Evolutionary conservation across 2,888 invertebrate genomes (phyloP).

Genomic region (Cantharis lateralis): DNA sequence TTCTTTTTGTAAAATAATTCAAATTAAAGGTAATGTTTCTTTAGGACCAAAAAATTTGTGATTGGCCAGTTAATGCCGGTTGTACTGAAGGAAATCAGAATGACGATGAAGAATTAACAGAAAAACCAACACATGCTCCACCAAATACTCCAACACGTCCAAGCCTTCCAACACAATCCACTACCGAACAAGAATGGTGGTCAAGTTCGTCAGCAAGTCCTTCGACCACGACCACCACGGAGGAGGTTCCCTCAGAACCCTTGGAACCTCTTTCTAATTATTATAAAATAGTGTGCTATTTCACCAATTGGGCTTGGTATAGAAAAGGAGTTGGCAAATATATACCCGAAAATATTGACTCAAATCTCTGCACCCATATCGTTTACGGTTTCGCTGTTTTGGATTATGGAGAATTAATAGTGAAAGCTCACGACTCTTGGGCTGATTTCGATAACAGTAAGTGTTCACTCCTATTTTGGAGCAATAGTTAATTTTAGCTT

Average conservation of each 20-base stretch:
- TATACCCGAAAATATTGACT: constrained; percentile 83
- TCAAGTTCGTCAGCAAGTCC: constrained; percentile 46
- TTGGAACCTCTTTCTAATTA: constrained; percentile 62
- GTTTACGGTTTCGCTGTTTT: constrained; percentile 94
- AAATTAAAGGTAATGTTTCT: neutral
- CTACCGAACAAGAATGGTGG: constrained; percentile 38
- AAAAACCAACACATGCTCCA: constrained; percentile 19
- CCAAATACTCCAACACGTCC: constrained; percentile 13
- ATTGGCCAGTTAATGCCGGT: constrained; percentile 71
- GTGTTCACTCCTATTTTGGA: constrained; percentile 42
- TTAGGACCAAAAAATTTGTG: constrained; percentile 68
- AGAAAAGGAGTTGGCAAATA: constrained; percentile 81
- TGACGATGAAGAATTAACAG: neutral
- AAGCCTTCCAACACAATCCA: constrained; percentile 1
- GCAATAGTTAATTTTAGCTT: neutral
- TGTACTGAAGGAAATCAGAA: constrained; percentile 51
- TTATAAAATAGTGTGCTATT: constrained; percentile 86
- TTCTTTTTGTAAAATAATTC: neutral
- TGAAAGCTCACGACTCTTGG: constrained; percentile 88
- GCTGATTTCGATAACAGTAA: constrained; percentile 86
- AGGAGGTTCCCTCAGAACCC: constrained; percentile 55
- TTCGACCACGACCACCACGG: constrained; percentile 46
- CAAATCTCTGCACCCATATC: constrained; percentile 87
- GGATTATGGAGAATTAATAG: constrained; percentile 76
- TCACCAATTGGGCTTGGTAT: constrained; percentile 95